Percentiles rank a stretch among this genome's conserved stretches.
These are phyloP conservation scores for Cotesia congregata DNA, from an alignment of 2,888 invertebrate species.

Conservation along the genomic window DNA sequence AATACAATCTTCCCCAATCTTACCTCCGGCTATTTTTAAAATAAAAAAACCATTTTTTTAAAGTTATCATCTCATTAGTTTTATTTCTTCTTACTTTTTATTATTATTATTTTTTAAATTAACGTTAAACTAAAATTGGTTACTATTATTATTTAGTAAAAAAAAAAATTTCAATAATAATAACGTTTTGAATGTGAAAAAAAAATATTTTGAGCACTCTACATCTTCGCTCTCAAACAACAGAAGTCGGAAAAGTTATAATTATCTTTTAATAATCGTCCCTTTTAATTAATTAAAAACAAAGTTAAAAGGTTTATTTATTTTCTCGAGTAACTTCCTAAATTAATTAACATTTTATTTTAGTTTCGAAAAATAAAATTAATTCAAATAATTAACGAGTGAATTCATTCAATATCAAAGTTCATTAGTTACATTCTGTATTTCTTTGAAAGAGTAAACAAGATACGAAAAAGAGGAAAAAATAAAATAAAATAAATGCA, in stretches of 20 bases:
- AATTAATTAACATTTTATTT: neutral
- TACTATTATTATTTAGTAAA: too few species aligned
- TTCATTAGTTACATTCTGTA: conserved; percentile 21
- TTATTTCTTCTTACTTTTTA: neutral
- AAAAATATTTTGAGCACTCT: too few species aligned
- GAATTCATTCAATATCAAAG: conserved; percentile 25
- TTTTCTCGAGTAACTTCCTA: neutral
- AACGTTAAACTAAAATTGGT: neutral
- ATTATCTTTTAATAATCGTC: neutral
- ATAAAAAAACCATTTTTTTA: conserved; percentile 2
- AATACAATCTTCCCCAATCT: conserved; percentile 32
- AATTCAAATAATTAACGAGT: conserved; percentile 14
- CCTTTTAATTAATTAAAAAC: conserved; percentile 18
- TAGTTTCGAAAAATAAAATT: neutral
- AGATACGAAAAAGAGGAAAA: conserved; percentile 12
- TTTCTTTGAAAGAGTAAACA: conserved; percentile 25
- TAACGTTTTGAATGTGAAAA: too few species aligned
- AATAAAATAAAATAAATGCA: conserved; percentile 43
- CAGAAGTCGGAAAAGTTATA: too few species aligned
- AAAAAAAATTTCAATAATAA: too few species aligned
- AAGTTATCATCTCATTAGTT: conserved; percentile 11
- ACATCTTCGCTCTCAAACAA: too few species aligned
- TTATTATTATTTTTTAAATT: neutral
- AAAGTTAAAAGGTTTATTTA: conserved; percentile 6
- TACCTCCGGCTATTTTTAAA: conserved; percentile 13